Conservation (phyloP, 2,113 vertebrate species). For the Chunga burmeisteri region DNA sequence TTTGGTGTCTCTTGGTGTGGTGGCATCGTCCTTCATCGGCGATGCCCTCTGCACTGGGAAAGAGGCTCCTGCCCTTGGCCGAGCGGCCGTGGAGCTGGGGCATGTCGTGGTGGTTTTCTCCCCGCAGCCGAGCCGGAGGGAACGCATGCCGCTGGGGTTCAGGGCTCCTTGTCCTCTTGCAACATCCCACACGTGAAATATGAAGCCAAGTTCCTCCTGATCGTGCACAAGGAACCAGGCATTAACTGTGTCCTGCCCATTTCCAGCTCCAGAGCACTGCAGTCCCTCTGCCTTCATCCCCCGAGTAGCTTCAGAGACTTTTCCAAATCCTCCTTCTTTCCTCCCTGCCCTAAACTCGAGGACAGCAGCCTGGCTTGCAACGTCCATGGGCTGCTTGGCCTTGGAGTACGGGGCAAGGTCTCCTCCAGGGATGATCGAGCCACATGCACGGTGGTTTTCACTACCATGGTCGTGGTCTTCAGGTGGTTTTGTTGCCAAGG, state of each 20-base stretch:
- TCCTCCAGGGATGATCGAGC: accelerated
- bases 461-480: background rate
- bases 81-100: background rate
- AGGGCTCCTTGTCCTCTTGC: constrained; percentile 45
- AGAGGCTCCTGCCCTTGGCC: background rate
- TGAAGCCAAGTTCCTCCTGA: constrained; percentile 54
- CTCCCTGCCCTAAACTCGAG: background rate
- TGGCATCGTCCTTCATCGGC: background rate
- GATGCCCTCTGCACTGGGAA: background rate
- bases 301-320: background rate
- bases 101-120: background rate
- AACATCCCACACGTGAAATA: constrained; percentile 39
- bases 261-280: background rate
- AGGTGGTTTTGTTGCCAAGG: background rate
- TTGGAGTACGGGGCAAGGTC: background rate
- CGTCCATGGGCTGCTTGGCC: background rate
- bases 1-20: background rate
- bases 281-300: background rate
- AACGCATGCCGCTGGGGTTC: background rate
- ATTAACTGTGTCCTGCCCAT: constrained; percentile 33
- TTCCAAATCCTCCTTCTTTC: background rate
- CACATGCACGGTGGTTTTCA: accelerated
- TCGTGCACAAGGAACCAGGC: background rate
- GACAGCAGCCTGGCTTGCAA: background rate
- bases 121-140: background rate